Base-by-base conservation (phyloP, 2,888 invertebrate genomes). In the Actias luna region DNA sequence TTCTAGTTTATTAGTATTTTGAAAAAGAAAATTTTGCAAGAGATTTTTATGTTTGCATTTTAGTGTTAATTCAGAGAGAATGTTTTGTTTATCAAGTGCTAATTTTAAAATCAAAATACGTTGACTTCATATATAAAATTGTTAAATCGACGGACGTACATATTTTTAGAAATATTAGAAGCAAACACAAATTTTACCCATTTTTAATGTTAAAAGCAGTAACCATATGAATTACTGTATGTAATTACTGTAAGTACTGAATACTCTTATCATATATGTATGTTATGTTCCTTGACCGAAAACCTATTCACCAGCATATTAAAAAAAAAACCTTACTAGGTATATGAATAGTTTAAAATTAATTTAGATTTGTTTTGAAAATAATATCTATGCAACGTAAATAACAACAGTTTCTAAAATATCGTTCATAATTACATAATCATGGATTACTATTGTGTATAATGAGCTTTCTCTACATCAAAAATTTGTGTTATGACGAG, bases 391-490 rank as follows among this genome's bases (percentile, higher is more conserved):
- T 60, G 52, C 67, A 61, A 39, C 61, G 60, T 69, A 65, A 59
- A 35, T 39, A 58, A 35, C 39, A 62, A 36, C 55, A 59, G 31
- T 62, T 61, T 60, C 18, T 59, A 61, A 60, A 58, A 42, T 59
- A 61, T 57, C 27, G 33, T 71, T 63, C 58, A 68, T 76, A 80
- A 79, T 85, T 84, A 80, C 74, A 74, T 76, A 83, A 86, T 64
- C 61, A 63, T n/a, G 63, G 67, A 80, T 80, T 80, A 80, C 72
- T 69, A 67, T 67, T 73, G 73, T 72, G 72, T 77, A 73, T 78
- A 78, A 78, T 78, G 76, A 76, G 83, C 87, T 89, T 88, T 89
- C 88, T 86, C 87, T 85, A 71, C 75, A 76, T 80, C 82, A 77
- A 71, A 82, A 79, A 80, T 77, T 77, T 77, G 75, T 79, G 79